A percentile compares a stretch with the other conserved stretches of the same genome.
These are phyloP conservation scores for Listronotus bonariensis DNA, from an alignment of 1,140 invertebrate species.

Conservation along the genomic window DNA sequence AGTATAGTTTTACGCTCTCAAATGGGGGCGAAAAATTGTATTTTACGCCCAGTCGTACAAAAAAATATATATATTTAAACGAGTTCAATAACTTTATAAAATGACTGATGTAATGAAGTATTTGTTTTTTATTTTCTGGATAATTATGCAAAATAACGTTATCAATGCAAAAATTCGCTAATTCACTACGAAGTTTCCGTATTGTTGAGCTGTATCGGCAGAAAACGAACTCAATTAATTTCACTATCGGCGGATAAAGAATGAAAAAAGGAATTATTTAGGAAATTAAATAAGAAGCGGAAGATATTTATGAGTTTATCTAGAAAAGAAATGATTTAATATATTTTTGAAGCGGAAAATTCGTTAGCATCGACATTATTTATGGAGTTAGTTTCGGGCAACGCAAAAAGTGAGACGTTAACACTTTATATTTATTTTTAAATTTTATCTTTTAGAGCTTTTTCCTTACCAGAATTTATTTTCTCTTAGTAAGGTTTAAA, in stretches of 20 bases:
- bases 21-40: too few species aligned
- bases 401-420: not conserved
- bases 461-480: too few species aligned
- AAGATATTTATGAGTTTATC: constrained; percentile 15
- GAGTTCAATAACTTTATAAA: too few species aligned
- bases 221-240: constrained; percentile 22
- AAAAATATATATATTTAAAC: too few species aligned
- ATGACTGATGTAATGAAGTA: too few species aligned
- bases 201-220: constrained; percentile 20
- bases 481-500: too few species aligned
- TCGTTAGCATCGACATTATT: not conserved
- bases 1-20: too few species aligned
- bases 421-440: not conserved
- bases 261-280: constrained; percentile 17
- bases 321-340: constrained; percentile 3
- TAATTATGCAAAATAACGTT: too few species aligned
- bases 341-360: constrained; percentile 7
- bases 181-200: constrained; percentile 3
- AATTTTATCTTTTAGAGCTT: too few species aligned
- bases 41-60: too few species aligned
- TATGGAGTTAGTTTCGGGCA: not conserved
- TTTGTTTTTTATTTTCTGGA: too few species aligned
- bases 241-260: constrained; percentile 21
- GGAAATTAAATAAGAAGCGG: constrained; percentile 23
- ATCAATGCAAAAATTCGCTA: constrained; percentile 2